Conservation (phyloP, 2,888 invertebrate species). For the Drosophila flavopinicola region DNA sequence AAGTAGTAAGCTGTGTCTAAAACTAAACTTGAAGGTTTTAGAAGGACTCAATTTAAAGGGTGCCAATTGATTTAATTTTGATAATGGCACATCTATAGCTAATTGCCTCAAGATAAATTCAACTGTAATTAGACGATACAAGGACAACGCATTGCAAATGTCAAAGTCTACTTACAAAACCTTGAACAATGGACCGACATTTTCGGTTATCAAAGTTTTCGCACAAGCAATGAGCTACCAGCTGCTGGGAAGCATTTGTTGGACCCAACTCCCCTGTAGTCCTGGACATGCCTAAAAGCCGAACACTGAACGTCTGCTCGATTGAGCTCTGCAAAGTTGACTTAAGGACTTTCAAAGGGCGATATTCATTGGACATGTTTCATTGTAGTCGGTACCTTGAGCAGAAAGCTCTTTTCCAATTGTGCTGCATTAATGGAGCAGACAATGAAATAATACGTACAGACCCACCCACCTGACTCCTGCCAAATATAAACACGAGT, state of each 20-base stretch:
- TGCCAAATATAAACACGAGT: neutral
- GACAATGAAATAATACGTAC: conserved; percentile 1
- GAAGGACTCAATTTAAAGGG: no score
- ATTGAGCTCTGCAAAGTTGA: conserved; percentile 57
- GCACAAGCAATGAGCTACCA: conserved; percentile 55
- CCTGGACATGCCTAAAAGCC: conserved; percentile 14
- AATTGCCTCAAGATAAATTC: neutral
- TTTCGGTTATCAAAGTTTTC: conserved; percentile 46
- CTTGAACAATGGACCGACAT: conserved; percentile 42
- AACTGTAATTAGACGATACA: neutral
- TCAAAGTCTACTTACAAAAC: conserved; percentile 20
- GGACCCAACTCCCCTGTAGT: conserved; percentile 17
- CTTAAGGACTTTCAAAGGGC: conserved; percentile 50
- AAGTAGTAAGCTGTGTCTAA: no score
- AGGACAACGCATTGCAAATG: conserved; percentile 22
- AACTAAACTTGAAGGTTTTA: no score
- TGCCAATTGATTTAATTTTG: no score
- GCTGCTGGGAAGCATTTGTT: conserved; percentile 30
- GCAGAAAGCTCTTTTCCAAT: conserved; percentile 33
- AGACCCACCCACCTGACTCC: neutral
- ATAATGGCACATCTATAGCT: neutral
- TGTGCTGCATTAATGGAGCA: conserved; percentile 28
- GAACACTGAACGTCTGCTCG: conserved; percentile 38
- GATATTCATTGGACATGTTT: conserved; percentile 36
- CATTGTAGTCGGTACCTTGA: conserved; percentile 11